Evolutionary conservation across 2,888 invertebrate genomes (phyloP).

Genomic region (Pseudococcus jackbeardsleyi): DNA sequence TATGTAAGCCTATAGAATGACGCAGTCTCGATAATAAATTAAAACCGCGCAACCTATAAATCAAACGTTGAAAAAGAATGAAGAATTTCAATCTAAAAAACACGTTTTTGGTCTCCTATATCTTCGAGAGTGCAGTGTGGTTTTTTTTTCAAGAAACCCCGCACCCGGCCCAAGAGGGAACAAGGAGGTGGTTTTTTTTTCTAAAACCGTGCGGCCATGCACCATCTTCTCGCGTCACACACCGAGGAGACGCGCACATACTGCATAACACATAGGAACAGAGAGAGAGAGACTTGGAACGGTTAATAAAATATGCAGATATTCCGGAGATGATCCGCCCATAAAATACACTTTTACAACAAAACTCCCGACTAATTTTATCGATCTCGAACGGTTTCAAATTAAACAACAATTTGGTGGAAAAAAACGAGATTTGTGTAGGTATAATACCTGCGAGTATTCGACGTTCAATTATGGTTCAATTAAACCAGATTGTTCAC

Average conservation of each 20-base stretch:
- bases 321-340: slow-evolving; percentile 46
- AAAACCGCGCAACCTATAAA: slow-evolving; percentile 53
- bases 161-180: not conserved
- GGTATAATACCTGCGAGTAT: too few species aligned
- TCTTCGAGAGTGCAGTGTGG: slow-evolving; percentile 9
- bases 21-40: slow-evolving; percentile 57
- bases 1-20: slow-evolving; percentile 58
- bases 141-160: slow-evolving; percentile 1
- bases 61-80: slow-evolving; percentile 46
- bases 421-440: not conserved
- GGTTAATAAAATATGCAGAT: slow-evolving; percentile 42
- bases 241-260: not conserved
- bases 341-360: slow-evolving; percentile 13
- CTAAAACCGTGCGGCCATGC: not conserved
- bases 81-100: slow-evolving; percentile 56
- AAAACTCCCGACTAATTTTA: slow-evolving; percentile 29
- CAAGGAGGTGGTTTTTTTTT: slow-evolving; percentile 10
- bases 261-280: not conserved
- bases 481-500: too few species aligned
- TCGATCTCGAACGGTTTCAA: not conserved
- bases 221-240: slow-evolving; percentile 6
- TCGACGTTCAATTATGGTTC: too few species aligned
- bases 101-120: slow-evolving; percentile 45
- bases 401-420: not conserved
- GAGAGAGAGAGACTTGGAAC: not conserved